Conservation (phyloP, 2,797 vertebrate genomes). For the Macrochelys suwanniensis region DNA sequence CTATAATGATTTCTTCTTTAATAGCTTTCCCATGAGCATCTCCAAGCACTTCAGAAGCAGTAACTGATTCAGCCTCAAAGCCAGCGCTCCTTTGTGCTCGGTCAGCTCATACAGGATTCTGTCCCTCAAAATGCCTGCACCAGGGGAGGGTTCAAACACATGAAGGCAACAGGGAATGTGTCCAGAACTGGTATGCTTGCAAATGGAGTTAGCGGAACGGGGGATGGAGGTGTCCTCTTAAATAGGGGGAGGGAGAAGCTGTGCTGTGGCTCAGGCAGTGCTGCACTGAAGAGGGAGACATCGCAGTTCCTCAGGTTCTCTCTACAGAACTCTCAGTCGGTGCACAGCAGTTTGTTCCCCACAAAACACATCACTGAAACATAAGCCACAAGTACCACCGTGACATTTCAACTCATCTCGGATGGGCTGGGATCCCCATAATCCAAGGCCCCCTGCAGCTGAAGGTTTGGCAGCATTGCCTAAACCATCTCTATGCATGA, state of each 20-base stretch:
- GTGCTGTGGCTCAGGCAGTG: not conserved
- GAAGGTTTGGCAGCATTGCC: not conserved
- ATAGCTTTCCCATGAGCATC: not conserved
- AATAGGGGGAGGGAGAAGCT: not conserved
- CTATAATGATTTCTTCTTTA: not conserved
- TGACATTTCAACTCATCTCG: not conserved
- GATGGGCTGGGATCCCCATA: not conserved
- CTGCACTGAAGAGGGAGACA: not conserved
- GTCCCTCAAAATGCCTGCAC: not conserved
- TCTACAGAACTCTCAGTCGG: not conserved
- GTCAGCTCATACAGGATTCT: not conserved
- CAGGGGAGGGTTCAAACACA: not conserved
- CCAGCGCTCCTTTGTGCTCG: not conserved
- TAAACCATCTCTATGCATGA: not conserved
- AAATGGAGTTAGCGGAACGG: not conserved
- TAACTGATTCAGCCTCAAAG: not conserved
- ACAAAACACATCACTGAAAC: not conserved
- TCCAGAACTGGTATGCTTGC: not conserved
- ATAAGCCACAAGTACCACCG: not conserved
- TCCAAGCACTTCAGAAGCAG: not conserved
- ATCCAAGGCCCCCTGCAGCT: not conserved
- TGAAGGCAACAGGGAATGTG: not conserved
- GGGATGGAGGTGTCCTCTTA: not conserved
- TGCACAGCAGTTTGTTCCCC: not conserved
- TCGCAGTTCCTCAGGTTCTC: not conserved